These are phyloP conservation scores for Rhaphigaster nebulosa DNA, from an alignment of 2,888 invertebrate species.

Conservation along the genomic window DNA sequence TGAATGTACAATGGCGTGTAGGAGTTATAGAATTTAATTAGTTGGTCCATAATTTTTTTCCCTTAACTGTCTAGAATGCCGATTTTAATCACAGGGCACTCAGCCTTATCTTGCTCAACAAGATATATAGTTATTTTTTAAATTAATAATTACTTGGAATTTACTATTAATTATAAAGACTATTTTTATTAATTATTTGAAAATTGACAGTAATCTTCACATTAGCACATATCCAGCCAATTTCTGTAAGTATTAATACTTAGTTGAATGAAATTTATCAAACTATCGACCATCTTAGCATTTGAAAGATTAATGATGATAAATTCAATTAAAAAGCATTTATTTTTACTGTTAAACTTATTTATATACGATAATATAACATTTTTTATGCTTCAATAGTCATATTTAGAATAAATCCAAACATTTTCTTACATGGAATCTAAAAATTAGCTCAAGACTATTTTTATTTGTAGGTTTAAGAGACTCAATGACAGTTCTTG, in stretches of 20 bases:
- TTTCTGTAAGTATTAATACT: neutral
- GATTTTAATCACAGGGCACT: neutral
- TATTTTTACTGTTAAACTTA: neutral
- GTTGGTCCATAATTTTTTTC: neutral
- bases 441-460: neutral
- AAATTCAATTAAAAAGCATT: neutral
- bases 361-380: neutral
- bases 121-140: neutral
- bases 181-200: no score
- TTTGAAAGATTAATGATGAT: neutral
- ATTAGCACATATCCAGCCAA: no score
- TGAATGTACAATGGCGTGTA: neutral
- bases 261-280: neutral
- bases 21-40: neutral
- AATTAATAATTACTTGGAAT: no score
- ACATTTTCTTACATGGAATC: neutral
- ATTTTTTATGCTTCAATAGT: neutral
- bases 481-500: conserved; percentile 7
- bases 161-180: no score
- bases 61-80: neutral
- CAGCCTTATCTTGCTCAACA: neutral
- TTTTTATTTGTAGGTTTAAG: neutral
- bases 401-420: neutral
- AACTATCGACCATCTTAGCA: neutral
- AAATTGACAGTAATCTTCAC: no score